Evolutionary conservation across 2,888 invertebrate genomes (phyloP).

Genomic region (Scaptomyza polygonia): DNA sequence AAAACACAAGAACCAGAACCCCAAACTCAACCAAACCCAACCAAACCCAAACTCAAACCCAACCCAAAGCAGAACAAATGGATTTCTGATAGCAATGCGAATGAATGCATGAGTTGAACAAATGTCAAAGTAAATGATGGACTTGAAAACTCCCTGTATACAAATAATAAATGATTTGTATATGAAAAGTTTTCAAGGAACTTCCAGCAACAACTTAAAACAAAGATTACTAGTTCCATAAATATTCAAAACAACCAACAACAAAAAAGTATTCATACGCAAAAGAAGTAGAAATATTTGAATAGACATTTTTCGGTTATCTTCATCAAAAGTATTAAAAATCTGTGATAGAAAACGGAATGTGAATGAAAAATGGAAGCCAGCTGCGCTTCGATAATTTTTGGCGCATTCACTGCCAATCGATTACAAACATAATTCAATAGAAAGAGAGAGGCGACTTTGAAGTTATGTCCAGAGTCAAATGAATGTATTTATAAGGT

Average conservation of each 20-base stretch:
- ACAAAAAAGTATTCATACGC: background rate
- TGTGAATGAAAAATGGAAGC: slow-evolving; percentile 17
- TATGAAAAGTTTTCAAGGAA: too few relatives aligned
- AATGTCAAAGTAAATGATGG: slow-evolving; percentile 8
- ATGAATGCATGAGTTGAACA: slow-evolving; percentile 30
- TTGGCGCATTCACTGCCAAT: slow-evolving; percentile 46
- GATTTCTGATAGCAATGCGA: slow-evolving; percentile 18
- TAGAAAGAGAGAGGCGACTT: slow-evolving; percentile 16
- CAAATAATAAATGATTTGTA: too few relatives aligned
- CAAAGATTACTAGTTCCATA: too few relatives aligned
- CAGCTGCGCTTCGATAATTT: slow-evolving; percentile 49
- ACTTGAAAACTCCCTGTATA: background rate
- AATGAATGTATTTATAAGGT: slow-evolving; percentile 24
- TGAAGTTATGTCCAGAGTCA: slow-evolving; percentile 39
- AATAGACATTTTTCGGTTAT: background rate
- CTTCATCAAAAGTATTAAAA: background rate
- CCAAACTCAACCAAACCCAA: too few relatives aligned
- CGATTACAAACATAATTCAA: slow-evolving; percentile 39
- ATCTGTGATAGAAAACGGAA: slow-evolving; percentile 4
- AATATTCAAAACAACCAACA: too few relatives aligned
- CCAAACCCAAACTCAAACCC: too few relatives aligned
- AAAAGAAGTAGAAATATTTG: background rate
- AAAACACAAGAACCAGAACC: slow-evolving; percentile 41
- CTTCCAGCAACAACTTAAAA: too few relatives aligned
- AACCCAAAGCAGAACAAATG: slow-evolving; percentile 1